Evolutionary conservation across 2,888 invertebrate species (phyloP), one percentile per base, ranked within the genome.

Genomic region (Didymodactylos carnosus): DNA sequence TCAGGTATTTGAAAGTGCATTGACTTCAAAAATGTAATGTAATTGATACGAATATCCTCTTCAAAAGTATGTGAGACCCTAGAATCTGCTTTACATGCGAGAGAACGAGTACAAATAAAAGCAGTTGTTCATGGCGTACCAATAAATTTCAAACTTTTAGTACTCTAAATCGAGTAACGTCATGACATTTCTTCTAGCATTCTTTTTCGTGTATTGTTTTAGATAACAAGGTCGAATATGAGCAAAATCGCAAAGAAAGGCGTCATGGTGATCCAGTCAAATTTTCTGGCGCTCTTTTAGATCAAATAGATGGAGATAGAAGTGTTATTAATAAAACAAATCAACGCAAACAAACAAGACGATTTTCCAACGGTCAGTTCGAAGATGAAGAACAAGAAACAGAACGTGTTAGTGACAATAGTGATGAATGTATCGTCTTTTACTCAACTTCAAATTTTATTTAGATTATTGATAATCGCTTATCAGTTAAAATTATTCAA

Each of bases 401-500:
- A 11, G 51, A 51, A 27, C 62, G 35, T 10, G 62, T 62, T 35
- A 1, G 35, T 29, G n/a, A n/a, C n/a, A n/a, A n/a, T n/a, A n/a
- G n/a, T n/a, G n/a, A n/a, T n/a, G n/a, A n/a, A n/a, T n/a, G n/a
- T 11, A 14, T 43, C 1, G 1, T 40, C 8, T 69, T 27, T 10
- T 16, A 40, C 39, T 51, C 51, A 49, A 71, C 10, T 72, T 62
- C 40, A 71, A 14, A 72, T 73, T 79, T 72, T 41, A 77, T 78
- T 23, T 76, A 93, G 92, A 90, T 88, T 83, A 88, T 94, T 8
- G 90, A 90, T 82, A 87, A 90, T 71, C 88, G 88, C 80, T 85
- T 91, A 69, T 90, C 93, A 0, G 88, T 88, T 78, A 91, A 90
- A 83, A 94, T 94, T 81, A 85, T 94, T 73, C 87, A 88, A 76